phyloP scores from a whole-genome alignment of 1,140 invertebrate species.

The Cardiocondyla obscurior region DNA sequence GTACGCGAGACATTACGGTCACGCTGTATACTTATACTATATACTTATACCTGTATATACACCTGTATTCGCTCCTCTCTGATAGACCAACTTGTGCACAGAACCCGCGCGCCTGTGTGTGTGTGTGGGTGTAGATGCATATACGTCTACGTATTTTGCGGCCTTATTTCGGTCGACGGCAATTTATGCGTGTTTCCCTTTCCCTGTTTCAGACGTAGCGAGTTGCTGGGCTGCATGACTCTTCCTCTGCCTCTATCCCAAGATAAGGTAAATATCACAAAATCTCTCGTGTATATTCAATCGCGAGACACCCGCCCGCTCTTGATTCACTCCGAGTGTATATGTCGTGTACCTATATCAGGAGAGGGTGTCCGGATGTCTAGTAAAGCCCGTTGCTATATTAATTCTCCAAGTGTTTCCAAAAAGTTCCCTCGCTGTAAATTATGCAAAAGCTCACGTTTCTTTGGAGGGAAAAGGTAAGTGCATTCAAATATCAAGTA shows the following conservation, averaged over 20 bases:
- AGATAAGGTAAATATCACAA: slow-evolving; percentile 84
- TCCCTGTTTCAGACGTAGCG: slow-evolving; percentile 86
- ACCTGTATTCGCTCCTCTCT: too few relatives aligned
- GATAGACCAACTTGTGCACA: too few relatives aligned
- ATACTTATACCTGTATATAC: neutral
- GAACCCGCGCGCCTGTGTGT: neutral
- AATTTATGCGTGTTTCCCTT: slow-evolving; percentile 59
- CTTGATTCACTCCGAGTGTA: slow-evolving; percentile 14
- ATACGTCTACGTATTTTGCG: neutral
- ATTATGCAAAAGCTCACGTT: slow-evolving; percentile 16
- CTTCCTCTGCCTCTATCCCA: slow-evolving; percentile 86
- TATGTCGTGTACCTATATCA: neutral
- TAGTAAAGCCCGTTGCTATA: neutral
- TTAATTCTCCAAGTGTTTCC: neutral
- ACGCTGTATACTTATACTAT: slow-evolving; percentile 1
- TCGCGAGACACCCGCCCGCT: neutral
- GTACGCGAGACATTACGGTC: slow-evolving; percentile 41
- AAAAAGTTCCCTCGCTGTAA: slow-evolving; percentile 13
- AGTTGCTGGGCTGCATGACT: slow-evolving; percentile 88
- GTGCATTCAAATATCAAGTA: neutral
- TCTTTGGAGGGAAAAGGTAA: neutral
- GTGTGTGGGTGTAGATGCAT: neutral
- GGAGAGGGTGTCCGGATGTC: neutral
- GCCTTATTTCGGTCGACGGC: neutral
- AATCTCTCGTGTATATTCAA: neutral